These are phyloP conservation scores for Amblyornis subalaris DNA, from an alignment of 2,113 vertebrate genomes.

Conservation along the genomic window DNA sequence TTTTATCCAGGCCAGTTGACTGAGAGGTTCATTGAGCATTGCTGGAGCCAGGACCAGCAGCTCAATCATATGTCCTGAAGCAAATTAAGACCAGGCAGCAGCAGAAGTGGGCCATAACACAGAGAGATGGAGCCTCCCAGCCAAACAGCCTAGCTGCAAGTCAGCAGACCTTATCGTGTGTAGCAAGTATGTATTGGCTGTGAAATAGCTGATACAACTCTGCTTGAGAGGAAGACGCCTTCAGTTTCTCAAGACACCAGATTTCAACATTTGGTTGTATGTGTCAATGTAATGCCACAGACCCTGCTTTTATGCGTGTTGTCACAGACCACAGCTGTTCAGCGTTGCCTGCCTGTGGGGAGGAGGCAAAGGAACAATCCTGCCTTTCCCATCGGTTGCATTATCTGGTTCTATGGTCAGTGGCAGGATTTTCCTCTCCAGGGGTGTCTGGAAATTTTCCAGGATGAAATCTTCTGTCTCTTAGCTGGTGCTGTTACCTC, in stretches of 20 bases:
- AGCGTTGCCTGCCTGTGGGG: background rate
- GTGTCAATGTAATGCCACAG: background rate
- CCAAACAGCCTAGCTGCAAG: background rate
- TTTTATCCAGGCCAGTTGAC: background rate
- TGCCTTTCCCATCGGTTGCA: background rate
- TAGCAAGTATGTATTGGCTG: background rate
- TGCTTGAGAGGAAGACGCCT: background rate
- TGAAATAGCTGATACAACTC: background rate
- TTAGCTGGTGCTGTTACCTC: background rate
- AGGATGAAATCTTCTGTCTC: background rate
- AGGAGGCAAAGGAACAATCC: background rate
- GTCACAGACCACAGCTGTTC: background rate
- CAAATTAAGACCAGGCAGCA: background rate
- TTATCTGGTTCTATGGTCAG: background rate
- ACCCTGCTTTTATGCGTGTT: background rate
- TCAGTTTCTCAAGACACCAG: background rate
- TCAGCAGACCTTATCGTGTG: background rate
- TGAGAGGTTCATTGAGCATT: background rate
- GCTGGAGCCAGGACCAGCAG: background rate
- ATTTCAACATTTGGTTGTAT: background rate
- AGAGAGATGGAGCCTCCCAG: background rate
- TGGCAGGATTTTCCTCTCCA: background rate
- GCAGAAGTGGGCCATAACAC: background rate
- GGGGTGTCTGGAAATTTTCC: background rate
- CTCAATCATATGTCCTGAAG: fast-evolving